These are phyloP conservation scores for Dryobates pubescens DNA, from an alignment of 2,797 vertebrate species.

Conservation along the genomic window DNA sequence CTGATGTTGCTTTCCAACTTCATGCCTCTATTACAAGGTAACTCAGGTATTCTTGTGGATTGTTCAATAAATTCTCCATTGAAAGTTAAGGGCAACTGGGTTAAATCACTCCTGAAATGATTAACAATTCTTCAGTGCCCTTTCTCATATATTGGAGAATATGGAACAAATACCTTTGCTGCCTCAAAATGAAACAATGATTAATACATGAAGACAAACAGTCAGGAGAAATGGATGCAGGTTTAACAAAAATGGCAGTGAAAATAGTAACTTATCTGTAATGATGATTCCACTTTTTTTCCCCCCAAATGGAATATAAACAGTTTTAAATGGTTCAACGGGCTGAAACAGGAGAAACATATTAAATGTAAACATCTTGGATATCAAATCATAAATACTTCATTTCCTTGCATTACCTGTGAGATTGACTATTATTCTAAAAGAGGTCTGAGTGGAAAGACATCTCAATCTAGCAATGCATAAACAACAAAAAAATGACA, in stretches of 20 bases:
- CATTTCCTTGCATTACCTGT: not conserved
- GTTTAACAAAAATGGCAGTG: not conserved
- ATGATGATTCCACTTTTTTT: not conserved
- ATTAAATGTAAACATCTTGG: not conserved
- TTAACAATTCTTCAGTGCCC: not conserved
- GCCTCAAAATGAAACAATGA: not conserved
- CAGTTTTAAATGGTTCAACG: not conserved
- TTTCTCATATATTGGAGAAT: slow-evolving; percentile 5
- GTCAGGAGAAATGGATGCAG: not conserved
- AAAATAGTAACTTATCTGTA: not conserved
- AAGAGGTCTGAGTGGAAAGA: not conserved
- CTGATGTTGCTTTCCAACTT: not conserved
- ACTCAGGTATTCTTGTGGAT: not conserved
- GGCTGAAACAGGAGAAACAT: not conserved
- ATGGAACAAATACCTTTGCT: not conserved
- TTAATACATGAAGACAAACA: slow-evolving; percentile 28
- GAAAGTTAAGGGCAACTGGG: slow-evolving; percentile 9
- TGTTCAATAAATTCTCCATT: slow-evolving; percentile 35
- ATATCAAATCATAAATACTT: not conserved
- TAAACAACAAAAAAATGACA: not conserved
- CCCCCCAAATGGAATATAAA: not conserved
- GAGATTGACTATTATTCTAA: not conserved
- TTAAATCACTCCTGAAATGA: slow-evolving; percentile 18
- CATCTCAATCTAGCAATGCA: not conserved
- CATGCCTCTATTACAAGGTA: not conserved